Evolutionary conservation across 2,113 vertebrate genomes (phyloP), one percentile per base, ranked within the genome.

Genomic region (Calyptommatus sinebrachiatus): DNA sequence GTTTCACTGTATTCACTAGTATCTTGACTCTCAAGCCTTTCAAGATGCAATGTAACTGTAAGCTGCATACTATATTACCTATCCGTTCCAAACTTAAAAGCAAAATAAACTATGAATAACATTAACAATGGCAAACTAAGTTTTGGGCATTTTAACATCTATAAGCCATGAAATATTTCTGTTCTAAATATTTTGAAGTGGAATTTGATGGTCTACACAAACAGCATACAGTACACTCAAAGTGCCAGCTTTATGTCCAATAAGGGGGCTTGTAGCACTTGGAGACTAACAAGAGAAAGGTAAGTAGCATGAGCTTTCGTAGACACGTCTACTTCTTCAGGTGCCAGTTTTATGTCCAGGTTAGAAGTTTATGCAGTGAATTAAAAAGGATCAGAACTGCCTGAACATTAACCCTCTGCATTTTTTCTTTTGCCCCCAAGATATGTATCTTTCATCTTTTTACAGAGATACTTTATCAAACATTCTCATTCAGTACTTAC

Each of bases 401-500:
- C 8, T 79, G 21, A 24, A 41, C 35, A 46, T 46, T 79, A 72
- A 41, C 8, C 28, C 63, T 10, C 26, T 29, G 29, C 10, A 6
- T 20, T 31, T 67, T 53, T 6, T 66, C 45, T 29, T 16, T 7
- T 9, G 1, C 8, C 1, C 29, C 45, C 60, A 70, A 61, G 65
- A 46, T 31, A 77, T 46, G 16, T 22, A 28, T 14, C 16, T 29
- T 63, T 46, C 63, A 20, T 65, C n/a, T 9, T 35, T 41, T 22
- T 68, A 20, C 41, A 67, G 41, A 20, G n/a, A 67, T 0, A 41
- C 2, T 12, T 6, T 65, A 78, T 68, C 7, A 31, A 1, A 65
- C 50, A 87, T 77, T 66, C 77, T 75, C 67, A 35, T 76, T 57
- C 46, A 85, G 22, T 26, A 91, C 96, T 96, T 95, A 99, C 98